These are phyloP conservation scores for Homalodisca vitripennis DNA, from an alignment of 1,140 invertebrate genomes.

Conservation along the genomic window DNA sequence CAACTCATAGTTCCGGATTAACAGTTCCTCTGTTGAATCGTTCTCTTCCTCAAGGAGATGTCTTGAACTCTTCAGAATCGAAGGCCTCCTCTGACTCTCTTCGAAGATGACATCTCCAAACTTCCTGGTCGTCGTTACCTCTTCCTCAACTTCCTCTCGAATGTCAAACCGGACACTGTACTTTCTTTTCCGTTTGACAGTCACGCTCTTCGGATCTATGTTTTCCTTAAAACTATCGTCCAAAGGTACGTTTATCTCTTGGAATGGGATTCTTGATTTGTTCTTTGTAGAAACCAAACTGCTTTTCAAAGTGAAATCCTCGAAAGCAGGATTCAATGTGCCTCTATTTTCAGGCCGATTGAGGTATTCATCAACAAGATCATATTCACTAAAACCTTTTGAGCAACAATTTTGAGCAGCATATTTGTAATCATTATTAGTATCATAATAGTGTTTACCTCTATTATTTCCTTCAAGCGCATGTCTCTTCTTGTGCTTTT, in stretches of 20 bases:
- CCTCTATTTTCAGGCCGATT: constrained; percentile 4
- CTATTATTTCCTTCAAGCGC: too few relatives aligned
- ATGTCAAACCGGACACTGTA: constrained; percentile 18
- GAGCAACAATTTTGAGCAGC: too few relatives aligned
- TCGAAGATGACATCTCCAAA: not conserved
- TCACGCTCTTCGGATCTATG: not conserved
- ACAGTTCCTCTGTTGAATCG: constrained; percentile 18
- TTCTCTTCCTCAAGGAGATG: constrained; percentile 1
- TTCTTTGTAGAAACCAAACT: not conserved
- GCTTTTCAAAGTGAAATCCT: constrained; percentile 14
- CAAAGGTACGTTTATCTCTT: constrained; percentile 11
- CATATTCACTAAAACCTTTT: constrained; percentile 1
- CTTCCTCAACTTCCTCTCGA: not conserved
- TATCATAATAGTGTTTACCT: too few relatives aligned
- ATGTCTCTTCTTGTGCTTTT: too few relatives aligned
- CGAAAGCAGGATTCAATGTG: constrained; percentile 13
- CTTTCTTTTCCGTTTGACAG: constrained; percentile 12
- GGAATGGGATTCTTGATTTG: not conserved
- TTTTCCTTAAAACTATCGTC: constrained; percentile 22
- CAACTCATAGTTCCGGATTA: constrained; percentile 18
- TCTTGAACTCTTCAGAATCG: not conserved
- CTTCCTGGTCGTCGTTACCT: not conserved
- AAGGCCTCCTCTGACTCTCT: not conserved
- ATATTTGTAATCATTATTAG: too few relatives aligned
- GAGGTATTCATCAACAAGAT: constrained; percentile 11